Percentiles rank a stretch among this genome's conserved stretches.
Conservation (phyloP, 2,113 vertebrate genomes). For the Psettodes erumei region DNA sequence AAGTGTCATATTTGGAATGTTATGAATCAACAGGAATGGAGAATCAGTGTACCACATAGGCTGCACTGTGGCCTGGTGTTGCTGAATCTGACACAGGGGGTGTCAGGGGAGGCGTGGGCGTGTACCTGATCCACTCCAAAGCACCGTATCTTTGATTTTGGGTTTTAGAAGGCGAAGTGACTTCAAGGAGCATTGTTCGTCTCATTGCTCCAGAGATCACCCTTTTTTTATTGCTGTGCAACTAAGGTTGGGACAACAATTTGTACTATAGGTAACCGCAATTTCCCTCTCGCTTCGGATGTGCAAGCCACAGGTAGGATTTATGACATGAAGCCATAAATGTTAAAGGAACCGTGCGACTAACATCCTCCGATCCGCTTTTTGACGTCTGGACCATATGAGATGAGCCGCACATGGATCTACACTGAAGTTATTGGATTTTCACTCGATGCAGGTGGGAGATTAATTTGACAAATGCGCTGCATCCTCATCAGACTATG, state of each 20-base stretch:
- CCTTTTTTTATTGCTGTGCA: not conserved
- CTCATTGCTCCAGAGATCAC: not conserved
- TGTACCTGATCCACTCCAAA: slow-evolving; percentile 42
- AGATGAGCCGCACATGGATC: slow-evolving; percentile 49
- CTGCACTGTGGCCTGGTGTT: not conserved
- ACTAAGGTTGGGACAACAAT: not conserved
- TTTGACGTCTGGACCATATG: slow-evolving; percentile 23
- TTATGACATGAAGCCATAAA: not conserved
- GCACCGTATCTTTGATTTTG: slow-evolving; percentile 10
- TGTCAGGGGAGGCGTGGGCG: slow-evolving; percentile 40
- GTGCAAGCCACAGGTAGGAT: slow-evolving; percentile 9
- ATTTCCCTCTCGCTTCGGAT: not conserved
- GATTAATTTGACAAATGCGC: slow-evolving; percentile 46
- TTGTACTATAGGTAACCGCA: not conserved
- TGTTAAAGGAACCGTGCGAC: not conserved
- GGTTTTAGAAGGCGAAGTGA: slow-evolving; percentile 34
- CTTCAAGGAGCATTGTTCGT: not conserved
- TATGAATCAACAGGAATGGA: slow-evolving; percentile 14
- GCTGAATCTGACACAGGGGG: slow-evolving; percentile 13
- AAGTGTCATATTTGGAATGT: not conserved
- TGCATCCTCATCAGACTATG: slow-evolving; percentile 36
- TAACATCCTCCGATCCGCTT: not conserved
- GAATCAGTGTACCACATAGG: too few relatives aligned
- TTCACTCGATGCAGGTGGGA: slow-evolving; percentile 34
- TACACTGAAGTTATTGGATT: slow-evolving; percentile 50